Conservation (phyloP, 2,113 vertebrate genomes). For the Solea solea region DNA sequence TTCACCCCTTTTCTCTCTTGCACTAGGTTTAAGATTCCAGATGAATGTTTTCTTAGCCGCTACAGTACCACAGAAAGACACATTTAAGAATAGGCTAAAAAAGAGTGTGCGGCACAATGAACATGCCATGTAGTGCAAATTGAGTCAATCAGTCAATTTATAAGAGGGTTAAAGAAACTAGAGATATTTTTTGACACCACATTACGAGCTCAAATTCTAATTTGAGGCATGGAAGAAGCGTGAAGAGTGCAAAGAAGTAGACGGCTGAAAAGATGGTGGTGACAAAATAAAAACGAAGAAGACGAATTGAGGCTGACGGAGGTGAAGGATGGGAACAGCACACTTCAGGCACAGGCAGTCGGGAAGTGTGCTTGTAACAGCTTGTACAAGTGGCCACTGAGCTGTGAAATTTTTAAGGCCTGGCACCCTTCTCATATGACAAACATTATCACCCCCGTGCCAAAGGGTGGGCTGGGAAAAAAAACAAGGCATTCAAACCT, state of each 20-base stretch:
- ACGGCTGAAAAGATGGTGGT: slow-evolving; percentile 6
- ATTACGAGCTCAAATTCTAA: background rate
- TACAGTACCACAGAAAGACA: too few relatives aligned
- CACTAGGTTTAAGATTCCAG: too few relatives aligned
- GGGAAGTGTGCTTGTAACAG: slow-evolving; percentile 30
- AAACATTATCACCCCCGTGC: slow-evolving; percentile 30
- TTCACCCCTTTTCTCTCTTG: too few relatives aligned
- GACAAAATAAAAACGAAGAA: background rate
- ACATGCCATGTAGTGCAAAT: too few relatives aligned
- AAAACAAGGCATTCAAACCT: slow-evolving; percentile 40
- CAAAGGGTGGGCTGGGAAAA: slow-evolving; percentile 59
- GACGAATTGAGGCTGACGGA: background rate
- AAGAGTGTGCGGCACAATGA: too few relatives aligned
- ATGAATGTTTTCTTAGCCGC: too few relatives aligned
- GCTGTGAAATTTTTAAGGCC: slow-evolving; percentile 63
- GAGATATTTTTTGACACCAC: background rate
- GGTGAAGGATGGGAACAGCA: slow-evolving; percentile 13
- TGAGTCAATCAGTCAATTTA: too few relatives aligned
- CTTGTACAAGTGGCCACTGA: slow-evolving; percentile 51
- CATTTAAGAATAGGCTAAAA: too few relatives aligned
- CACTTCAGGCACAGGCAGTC: slow-evolving; percentile 9
- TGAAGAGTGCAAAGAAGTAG: background rate
- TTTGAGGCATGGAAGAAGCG: too few relatives aligned
- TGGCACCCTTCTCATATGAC: slow-evolving; percentile 56
- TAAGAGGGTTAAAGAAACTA: too few relatives aligned